Evolutionary conservation across 2,113 vertebrate species (phyloP).

Genomic region (Laterallus jamaicensis): DNA sequence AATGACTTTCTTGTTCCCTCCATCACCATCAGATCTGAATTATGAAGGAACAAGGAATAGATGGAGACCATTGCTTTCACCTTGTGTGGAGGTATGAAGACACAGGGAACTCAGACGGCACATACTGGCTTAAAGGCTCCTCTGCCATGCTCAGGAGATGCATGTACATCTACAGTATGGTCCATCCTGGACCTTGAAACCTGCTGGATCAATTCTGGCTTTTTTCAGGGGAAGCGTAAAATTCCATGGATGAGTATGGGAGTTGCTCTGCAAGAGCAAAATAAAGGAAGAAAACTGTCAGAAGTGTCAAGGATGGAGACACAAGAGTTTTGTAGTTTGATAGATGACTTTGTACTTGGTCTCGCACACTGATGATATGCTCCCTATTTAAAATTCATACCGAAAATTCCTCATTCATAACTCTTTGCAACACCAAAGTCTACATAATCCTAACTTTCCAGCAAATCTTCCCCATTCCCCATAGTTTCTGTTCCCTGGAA

Average conservation of each 20-base stretch:
- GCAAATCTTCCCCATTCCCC: neutral
- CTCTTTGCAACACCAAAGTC: neutral
- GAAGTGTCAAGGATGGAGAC: neutral
- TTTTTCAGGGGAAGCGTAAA: neutral
- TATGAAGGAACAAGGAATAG: neutral
- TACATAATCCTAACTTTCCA: neutral
- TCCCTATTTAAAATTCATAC: neutral
- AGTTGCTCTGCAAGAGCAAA: neutral
- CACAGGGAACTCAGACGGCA: neutral
- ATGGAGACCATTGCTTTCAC: neutral
- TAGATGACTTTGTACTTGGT: neutral
- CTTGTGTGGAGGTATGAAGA: neutral
- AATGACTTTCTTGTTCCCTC: neutral
- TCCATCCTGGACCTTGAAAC: neutral
- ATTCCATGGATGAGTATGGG: neutral
- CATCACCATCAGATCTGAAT: neutral
- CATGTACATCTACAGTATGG: fast-evolving
- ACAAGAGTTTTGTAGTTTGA: neutral
- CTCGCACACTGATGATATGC: neutral
- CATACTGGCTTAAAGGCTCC: neutral
- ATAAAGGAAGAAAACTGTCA: neutral
- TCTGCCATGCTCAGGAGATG: neutral
- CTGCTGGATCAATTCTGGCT: neutral
- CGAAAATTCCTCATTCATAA: neutral
- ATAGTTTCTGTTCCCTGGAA: neutral